Conservation (phyloP, 2,113 vertebrate species). For the Poicephalus gulielmi region DNA sequence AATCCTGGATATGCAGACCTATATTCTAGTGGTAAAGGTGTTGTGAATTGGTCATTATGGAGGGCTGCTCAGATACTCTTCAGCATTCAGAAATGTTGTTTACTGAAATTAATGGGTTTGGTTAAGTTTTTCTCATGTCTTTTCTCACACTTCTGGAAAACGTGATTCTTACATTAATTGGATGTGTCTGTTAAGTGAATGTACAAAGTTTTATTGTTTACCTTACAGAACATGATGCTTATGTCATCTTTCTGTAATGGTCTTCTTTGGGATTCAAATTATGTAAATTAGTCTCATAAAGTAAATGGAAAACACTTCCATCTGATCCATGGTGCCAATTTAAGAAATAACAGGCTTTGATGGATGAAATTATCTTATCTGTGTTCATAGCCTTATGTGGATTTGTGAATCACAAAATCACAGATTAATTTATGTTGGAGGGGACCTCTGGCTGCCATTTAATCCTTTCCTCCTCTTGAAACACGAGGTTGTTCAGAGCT, state of each 20-base stretch:
- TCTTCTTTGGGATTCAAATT: not conserved
- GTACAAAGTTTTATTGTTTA: not conserved
- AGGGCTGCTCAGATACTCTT: not conserved
- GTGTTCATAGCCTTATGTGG: not conserved
- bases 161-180: not conserved
- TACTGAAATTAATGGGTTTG: not conserved
- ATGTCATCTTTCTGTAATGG: not conserved
- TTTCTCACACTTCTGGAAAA: not conserved
- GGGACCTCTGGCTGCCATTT: not conserved
- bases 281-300: not conserved
- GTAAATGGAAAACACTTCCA: not conserved
- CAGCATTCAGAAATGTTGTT: not conserved
- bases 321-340: not conserved
- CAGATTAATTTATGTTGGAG: not conserved
- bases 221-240: not conserved
- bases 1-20: not conserved
- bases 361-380: not conserved
- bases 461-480: not conserved
- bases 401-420: not conserved
- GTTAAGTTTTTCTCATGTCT: not conserved
- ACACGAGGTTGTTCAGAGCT: not conserved
- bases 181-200: not conserved
- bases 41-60: not conserved
- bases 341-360: not conserved
- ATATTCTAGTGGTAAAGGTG: not conserved